Evolutionary conservation across 2,797 vertebrate genomes (phyloP).

Genomic region (Harpagifer antarcticus): DNA sequence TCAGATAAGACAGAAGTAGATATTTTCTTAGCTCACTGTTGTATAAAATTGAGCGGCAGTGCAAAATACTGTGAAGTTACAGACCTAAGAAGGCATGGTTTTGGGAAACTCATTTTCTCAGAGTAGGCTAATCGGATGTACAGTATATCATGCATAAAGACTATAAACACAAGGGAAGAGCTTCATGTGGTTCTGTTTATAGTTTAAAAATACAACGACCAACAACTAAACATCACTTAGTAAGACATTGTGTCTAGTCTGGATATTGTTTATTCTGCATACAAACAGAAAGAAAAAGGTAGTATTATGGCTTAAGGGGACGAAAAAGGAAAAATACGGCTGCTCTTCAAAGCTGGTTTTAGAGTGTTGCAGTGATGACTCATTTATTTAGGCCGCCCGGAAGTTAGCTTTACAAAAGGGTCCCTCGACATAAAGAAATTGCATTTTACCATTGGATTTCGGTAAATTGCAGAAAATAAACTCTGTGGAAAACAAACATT

Average conservation of each 20-base stretch:
- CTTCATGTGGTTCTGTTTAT: neutral
- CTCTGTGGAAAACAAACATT: too few relatives aligned
- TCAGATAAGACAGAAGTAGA: constrained; percentile 12
- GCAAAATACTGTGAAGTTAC: neutral
- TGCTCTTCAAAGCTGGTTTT: neutral
- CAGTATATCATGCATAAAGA: neutral
- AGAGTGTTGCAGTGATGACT: neutral
- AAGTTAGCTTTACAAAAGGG: too few relatives aligned
- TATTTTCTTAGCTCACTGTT: neutral
- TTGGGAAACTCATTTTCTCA: neutral
- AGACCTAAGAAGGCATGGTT: neutral
- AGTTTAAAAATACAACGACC: neutral
- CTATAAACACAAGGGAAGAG: neutral
- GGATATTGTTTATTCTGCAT: neutral
- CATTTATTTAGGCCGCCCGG: too few relatives aligned
- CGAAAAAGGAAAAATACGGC: neutral
- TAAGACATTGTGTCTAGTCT: neutral
- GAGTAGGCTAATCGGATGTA: too few relatives aligned
- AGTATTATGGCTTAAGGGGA: neutral
- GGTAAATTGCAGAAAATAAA: too few relatives aligned
- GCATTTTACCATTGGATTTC: too few relatives aligned
- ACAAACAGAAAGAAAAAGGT: neutral
- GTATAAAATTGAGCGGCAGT: constrained; percentile 8
- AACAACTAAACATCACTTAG: neutral
- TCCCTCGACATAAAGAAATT: too few relatives aligned